Evolutionary conservation across 2,888 invertebrate genomes (phyloP).

Genomic region (Hirtodrosophila duncani): DNA sequence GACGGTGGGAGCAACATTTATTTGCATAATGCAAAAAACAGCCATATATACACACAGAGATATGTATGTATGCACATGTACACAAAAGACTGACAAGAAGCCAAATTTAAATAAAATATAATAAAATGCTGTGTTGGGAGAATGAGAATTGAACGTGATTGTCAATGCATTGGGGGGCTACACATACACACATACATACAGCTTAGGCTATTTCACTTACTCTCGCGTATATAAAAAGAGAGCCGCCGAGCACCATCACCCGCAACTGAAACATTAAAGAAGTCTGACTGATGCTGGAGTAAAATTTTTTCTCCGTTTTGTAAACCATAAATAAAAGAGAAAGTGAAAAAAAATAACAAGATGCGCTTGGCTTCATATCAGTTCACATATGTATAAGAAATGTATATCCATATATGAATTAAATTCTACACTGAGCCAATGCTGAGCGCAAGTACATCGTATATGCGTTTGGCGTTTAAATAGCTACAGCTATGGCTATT

Average conservation of each 20-base stretch:
- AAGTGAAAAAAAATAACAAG: constrained; percentile 53
- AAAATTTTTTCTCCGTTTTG: constrained; percentile 5
- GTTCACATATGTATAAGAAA: constrained; percentile 2
- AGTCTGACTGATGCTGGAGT: constrained; percentile 13
- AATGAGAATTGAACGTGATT: constrained; percentile 23
- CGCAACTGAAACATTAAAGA: too few relatives aligned
- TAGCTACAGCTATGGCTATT: too few relatives aligned
- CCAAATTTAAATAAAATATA: constrained; percentile 49
- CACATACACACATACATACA: constrained; percentile 3
- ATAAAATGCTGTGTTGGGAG: constrained; percentile 42
- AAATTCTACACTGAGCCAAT: too few relatives aligned
- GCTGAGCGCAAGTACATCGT: too few relatives aligned
- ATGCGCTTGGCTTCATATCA: constrained; percentile 39
- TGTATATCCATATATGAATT: constrained; percentile 4
- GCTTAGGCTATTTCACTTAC: constrained; percentile 1
- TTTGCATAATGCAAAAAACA: constrained; percentile 10
- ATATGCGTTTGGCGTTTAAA: too few relatives aligned
- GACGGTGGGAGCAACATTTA: too few relatives aligned
- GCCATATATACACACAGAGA: constrained; percentile 8
- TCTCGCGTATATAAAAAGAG: too few relatives aligned
- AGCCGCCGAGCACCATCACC: too few relatives aligned
- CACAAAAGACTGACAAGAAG: constrained; percentile 51
- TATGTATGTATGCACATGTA: constrained; percentile 14
- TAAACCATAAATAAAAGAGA: constrained; percentile 64
- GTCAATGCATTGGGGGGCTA: constrained; percentile 32